Percentiles rank a stretch among this genome's conserved stretches.
Conservation (phyloP, 2,888 invertebrate species). For the Drosophila aldrichi region DNA sequence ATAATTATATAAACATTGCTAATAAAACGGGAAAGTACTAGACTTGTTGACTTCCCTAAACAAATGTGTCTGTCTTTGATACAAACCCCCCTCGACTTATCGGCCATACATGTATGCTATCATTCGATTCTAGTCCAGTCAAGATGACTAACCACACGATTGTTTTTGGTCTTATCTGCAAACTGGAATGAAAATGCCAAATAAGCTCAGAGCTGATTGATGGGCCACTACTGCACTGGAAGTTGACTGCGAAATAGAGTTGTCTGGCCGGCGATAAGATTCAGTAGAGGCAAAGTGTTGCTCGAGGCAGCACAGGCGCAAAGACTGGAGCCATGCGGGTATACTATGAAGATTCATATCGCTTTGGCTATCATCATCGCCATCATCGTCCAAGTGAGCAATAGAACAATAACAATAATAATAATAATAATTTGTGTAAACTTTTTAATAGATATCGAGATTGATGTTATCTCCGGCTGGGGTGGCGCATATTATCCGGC, state of each 20-base stretch:
- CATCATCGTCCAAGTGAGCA: constrained; percentile 74
- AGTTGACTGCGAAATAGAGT: background rate
- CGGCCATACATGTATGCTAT: background rate
- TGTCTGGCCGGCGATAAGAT: constrained; percentile 13
- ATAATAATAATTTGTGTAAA: background rate
- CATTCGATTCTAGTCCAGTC: constrained; percentile 19
- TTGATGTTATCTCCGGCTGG: constrained; percentile 76
- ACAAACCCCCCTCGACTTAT: constrained; percentile 13
- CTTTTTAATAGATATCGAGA: constrained; percentile 61
- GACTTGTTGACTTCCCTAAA: background rate
- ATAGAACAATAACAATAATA: too few relatives aligned
- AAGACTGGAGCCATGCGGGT: constrained; percentile 49
- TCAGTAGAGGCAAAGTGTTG: constrained; percentile 60
- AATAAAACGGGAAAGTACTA: background rate
- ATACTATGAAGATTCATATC: constrained; percentile 74
- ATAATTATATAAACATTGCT: too few relatives aligned
- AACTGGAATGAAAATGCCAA: constrained; percentile 32
- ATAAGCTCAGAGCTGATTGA: constrained; percentile 54
- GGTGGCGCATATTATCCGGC: constrained; percentile 72
- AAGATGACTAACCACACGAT: constrained; percentile 40
- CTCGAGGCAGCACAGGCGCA: constrained; percentile 38
- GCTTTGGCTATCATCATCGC: constrained; percentile 72
- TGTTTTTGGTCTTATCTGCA: constrained; percentile 40
- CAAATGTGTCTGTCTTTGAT: background rate
- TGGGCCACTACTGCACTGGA: constrained; percentile 33